Evolutionary conservation across 2,113 vertebrate genomes (phyloP).

Genomic region (Ahaetulla prasina): DNA sequence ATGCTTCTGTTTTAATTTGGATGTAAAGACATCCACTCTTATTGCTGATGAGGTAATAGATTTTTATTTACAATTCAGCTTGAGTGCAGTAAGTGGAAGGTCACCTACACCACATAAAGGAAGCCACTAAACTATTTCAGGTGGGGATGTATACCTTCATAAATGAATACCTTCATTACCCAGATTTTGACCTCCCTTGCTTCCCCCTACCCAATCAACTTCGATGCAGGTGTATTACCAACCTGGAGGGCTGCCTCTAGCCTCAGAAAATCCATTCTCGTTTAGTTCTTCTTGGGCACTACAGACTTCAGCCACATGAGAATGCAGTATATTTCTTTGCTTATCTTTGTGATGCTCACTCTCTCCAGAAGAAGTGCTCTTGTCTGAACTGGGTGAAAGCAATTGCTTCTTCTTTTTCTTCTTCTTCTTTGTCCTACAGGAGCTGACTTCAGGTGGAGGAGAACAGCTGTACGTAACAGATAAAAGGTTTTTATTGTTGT

Average conservation of each 20-base stretch:
- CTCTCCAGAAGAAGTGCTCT: constrained; percentile 22
- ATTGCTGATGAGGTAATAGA: not conserved
- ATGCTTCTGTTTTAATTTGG: not conserved
- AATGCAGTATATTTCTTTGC: constrained; percentile 52
- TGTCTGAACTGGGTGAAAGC: not conserved
- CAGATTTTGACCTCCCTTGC: not conserved
- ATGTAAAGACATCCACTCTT: not conserved
- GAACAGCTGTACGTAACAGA: constrained; percentile 3
- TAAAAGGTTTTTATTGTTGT: not conserved
- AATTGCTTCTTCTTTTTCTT: constrained; percentile 38
- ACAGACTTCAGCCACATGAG: accelerated
- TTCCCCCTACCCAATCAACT: not conserved
- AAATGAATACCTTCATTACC: not conserved
- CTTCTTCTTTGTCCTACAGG: constrained; percentile 19
- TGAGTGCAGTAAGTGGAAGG: not conserved
- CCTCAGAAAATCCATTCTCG: accelerated
- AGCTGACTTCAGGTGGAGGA: not conserved
- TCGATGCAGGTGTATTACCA: not conserved
- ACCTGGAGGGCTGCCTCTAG: constrained; percentile 3
- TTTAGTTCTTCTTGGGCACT: accelerated
- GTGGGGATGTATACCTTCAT: too few relatives aligned
- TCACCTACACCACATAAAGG: not conserved
- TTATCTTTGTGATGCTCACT: constrained; percentile 36
- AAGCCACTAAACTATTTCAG: not conserved
- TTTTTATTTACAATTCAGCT: not conserved